These are phyloP conservation scores for Morinoia aosen DNA, from an alignment of 2,888 invertebrate genomes.

Conservation along the genomic window DNA sequence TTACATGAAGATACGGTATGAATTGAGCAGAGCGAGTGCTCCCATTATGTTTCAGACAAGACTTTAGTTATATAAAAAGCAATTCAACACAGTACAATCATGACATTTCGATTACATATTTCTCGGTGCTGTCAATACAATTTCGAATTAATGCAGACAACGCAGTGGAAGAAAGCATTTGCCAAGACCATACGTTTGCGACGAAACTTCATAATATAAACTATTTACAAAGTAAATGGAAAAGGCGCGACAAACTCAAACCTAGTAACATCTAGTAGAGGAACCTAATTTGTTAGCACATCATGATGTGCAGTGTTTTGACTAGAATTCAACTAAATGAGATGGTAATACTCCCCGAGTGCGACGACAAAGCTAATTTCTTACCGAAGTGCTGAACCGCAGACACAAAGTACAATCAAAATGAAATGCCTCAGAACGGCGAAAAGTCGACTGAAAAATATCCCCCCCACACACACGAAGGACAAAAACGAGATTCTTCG, in stretches of 20 bases:
- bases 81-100: neutral
- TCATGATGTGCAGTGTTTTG: neutral
- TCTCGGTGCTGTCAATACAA: neutral
- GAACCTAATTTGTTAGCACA: neutral
- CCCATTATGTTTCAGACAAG: neutral
- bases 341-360: neutral
- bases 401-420: neutral
- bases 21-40: slow-evolving; percentile 18
- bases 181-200: neutral
- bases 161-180: neutral
- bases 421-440: neutral
- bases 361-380: neutral
- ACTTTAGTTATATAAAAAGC: neutral
- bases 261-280: neutral
- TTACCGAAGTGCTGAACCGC: neutral
- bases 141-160: neutral
- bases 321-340: neutral
- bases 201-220: neutral
- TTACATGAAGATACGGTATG: neutral
- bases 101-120: neutral
- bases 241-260: neutral
- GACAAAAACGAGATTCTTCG: neutral
- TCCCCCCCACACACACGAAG: neutral
- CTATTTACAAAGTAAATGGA: neutral
- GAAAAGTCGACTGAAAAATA: neutral